Conservation (phyloP, 1,140 invertebrate genomes). For the Choristoneura fumiferana region DNA sequence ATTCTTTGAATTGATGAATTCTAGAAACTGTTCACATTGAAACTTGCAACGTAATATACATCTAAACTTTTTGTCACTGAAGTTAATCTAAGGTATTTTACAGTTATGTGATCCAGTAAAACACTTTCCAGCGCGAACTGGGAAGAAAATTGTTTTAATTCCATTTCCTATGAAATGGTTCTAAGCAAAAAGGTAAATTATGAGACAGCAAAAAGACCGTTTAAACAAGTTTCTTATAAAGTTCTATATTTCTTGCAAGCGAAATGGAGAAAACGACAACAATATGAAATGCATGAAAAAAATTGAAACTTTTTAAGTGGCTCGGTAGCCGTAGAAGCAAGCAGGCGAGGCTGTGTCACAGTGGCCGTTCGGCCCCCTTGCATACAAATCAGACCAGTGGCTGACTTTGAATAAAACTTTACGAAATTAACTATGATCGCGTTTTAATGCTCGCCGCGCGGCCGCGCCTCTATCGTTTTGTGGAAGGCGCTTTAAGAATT, state of each 20-base stretch:
- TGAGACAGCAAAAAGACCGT: neutral
- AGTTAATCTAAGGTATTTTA: too few relatives aligned
- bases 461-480: neutral
- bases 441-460: slow-evolving; percentile 40
- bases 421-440: slow-evolving; percentile 48
- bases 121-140: slow-evolving; percentile 1
- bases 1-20: too few relatives aligned
- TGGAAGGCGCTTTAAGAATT: slow-evolving; percentile 22
- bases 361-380: slow-evolving; percentile 32
- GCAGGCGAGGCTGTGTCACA: slow-evolving; percentile 32
- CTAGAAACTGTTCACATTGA: too few relatives aligned
- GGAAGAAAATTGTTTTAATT: too few relatives aligned
- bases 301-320: slow-evolving; percentile 38
- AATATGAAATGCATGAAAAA: slow-evolving; percentile 35
- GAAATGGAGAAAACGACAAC: slow-evolving; percentile 19
- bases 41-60: too few relatives aligned
- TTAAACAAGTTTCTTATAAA: neutral
- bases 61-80: too few relatives aligned
- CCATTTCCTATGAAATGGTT: neutral
- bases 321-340: slow-evolving; percentile 19
- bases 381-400: slow-evolving; percentile 48
- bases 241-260: neutral
- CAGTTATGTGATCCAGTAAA: slow-evolving; percentile 12
- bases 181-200: neutral
- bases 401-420: slow-evolving; percentile 37